Evolutionary conservation across 2,797 vertebrate genomes (phyloP), one percentile per base, ranked within the genome.

Genomic region (Rhynchotus rufescens): DNA sequence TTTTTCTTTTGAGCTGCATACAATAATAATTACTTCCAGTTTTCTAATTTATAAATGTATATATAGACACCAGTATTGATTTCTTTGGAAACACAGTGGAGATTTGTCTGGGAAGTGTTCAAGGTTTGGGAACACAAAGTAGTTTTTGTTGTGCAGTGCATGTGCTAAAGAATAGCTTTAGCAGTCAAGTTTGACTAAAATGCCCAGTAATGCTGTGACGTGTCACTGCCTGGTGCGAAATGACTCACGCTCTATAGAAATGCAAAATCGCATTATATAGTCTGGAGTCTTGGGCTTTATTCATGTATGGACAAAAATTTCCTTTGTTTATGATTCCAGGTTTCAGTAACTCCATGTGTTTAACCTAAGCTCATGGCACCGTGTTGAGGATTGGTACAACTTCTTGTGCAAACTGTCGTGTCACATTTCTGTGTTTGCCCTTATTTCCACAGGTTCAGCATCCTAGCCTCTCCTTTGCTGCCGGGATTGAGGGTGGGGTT

Each of bases 191-290:
- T 95, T 86, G 62, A 82, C 62, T 92, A 45, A 96, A 95, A 52
- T 69, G 64, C 91, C 75, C 74, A 76, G 93, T 51, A 34, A 20
- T 79, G 49, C 80, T 76, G 93, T 91, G 84, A 88, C 1, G 36
- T 80, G 91, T 94, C 96, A 85, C 96, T 0, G 97, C 97, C 98
- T 98, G 97, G 97, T 95, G 96, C 96, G 1, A 80, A 95, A 69
- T 93, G 96, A 95, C 91, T 96, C 97, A 92, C 92, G 86, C 68
- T 88, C 82, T 89, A 69, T 56, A 95, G 95, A 96, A 93, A 94
- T 85, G 95, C 91, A 94, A 91, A 94, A 90, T 80, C 19, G 26
- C 84, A 67, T 89, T 94, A 88, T 95, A 75, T 88, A 91, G 75
- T 93, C 82, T 25, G 30, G 84, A 92, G 61, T 66, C 95, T 94